A percentile compares a stretch with the other conserved stretches of the same genome.
phyloP scores from a whole-genome alignment of 2,113 vertebrate species.

The Pterophyllum scalare region DNA sequence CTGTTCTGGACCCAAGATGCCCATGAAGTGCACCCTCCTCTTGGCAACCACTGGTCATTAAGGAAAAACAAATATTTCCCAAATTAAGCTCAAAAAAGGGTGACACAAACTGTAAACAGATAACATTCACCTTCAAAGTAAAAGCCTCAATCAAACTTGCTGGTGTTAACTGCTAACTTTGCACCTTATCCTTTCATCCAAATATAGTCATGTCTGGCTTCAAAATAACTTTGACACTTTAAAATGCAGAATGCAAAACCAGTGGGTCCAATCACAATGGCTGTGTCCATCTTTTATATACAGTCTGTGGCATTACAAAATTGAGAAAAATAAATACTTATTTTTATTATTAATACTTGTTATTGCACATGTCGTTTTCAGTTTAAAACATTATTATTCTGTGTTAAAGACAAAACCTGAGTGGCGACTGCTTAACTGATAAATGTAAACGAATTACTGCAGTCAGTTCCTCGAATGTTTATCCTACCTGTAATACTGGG shows the following conservation, averaged over 20 bases:
- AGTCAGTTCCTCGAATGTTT: not conserved
- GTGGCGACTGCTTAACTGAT: not conserved
- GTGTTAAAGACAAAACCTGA: not conserved
- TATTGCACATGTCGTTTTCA: not conserved
- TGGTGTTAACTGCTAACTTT: not conserved
- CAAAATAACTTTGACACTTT: not conserved
- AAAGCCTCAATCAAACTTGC: not conserved
- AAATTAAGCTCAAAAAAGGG: not conserved
- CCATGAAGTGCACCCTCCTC: not conserved
- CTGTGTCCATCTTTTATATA: not conserved
- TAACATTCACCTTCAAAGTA: not conserved
- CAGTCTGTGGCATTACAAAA: not conserved
- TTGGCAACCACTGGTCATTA: not conserved
- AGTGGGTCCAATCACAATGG: not conserved
- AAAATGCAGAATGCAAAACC: not conserved
- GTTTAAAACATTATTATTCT: not conserved
- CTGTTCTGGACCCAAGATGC: too few species aligned
- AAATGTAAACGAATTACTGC: not conserved
- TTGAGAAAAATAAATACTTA: not conserved
- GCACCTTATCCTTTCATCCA: not conserved
- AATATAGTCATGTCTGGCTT: not conserved
- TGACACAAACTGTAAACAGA: not conserved
- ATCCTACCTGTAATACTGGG: not conserved
- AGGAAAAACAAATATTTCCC: not conserved
- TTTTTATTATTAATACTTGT: too few species aligned